phyloP scores from a whole-genome alignment of 2,888 invertebrate species.

The Tigriopus californicus region DNA sequence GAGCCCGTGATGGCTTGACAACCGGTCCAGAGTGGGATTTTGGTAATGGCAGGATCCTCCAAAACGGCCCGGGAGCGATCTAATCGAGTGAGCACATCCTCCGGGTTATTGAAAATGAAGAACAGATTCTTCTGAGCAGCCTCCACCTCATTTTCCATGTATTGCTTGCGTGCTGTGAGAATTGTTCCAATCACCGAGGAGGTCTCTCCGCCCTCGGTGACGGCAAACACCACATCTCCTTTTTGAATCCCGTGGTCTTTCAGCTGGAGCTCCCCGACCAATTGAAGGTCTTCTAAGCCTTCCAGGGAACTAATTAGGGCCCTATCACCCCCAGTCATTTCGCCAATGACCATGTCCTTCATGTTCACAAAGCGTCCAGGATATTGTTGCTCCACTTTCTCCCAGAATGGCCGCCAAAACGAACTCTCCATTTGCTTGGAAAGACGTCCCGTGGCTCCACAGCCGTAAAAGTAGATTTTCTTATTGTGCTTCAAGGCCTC shows the following conservation, averaged over 20 bases:
- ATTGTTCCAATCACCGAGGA: background rate
- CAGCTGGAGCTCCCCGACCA: background rate
- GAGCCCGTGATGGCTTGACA: background rate
- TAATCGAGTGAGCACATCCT: background rate
- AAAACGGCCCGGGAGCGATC: background rate
- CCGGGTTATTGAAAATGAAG: background rate
- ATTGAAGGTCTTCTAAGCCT: background rate
- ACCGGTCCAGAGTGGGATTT: background rate
- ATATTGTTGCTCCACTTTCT: background rate
- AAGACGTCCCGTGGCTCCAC: background rate
- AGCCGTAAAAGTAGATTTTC: background rate
- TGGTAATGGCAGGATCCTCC: background rate
- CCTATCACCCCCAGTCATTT: background rate
- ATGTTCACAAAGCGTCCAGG: background rate
- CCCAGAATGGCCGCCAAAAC: background rate
- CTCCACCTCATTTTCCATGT: background rate
- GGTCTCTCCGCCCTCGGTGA: background rate
- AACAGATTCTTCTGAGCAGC: background rate
- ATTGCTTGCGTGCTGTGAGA: background rate
- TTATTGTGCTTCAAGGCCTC: background rate
- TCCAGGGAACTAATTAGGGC: background rate
- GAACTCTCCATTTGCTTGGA: background rate
- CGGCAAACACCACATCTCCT: background rate
- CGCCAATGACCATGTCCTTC: background rate
- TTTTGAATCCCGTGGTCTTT: background rate